phyloP scores from a whole-genome alignment of 2,797 vertebrate species.

The Acridotheres tristis region DNA sequence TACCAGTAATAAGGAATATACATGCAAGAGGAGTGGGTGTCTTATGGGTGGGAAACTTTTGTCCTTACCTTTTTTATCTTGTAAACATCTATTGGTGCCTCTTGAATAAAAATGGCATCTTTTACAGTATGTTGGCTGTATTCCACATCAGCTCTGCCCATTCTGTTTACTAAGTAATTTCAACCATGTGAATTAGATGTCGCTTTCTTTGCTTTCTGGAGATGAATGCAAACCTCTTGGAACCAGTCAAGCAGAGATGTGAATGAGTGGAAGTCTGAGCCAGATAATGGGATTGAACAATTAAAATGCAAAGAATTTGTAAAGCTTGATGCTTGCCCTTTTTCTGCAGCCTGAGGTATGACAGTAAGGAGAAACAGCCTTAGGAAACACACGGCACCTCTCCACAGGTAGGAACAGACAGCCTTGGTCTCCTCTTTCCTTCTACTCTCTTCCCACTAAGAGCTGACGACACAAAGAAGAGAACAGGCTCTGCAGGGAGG shows the following conservation, averaged over 20 bases:
- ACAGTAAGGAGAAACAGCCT: background rate
- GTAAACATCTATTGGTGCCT: background rate
- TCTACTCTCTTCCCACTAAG: background rate
- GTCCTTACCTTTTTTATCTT: background rate
- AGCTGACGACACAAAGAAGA: background rate
- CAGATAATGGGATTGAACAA: background rate
- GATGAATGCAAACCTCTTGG: background rate
- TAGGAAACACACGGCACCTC: background rate
- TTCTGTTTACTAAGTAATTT: background rate
- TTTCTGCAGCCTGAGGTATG: background rate
- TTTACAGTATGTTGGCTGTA: background rate
- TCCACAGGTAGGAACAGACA: background rate
- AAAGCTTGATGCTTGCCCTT: background rate
- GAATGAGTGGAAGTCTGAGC: background rate
- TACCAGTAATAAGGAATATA: background rate
- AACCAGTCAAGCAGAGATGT: background rate
- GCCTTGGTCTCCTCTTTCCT: background rate
- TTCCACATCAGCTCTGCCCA: background rate
- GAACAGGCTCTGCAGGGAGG: background rate
- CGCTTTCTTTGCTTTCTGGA: background rate
- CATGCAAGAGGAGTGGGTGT: background rate
- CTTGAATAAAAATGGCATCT: background rate
- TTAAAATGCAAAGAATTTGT: background rate
- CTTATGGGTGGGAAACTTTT: background rate
- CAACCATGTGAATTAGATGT: background rate